phyloP scores from a whole-genome alignment of 2,888 invertebrate species.

The Clostera curtula region DNA sequence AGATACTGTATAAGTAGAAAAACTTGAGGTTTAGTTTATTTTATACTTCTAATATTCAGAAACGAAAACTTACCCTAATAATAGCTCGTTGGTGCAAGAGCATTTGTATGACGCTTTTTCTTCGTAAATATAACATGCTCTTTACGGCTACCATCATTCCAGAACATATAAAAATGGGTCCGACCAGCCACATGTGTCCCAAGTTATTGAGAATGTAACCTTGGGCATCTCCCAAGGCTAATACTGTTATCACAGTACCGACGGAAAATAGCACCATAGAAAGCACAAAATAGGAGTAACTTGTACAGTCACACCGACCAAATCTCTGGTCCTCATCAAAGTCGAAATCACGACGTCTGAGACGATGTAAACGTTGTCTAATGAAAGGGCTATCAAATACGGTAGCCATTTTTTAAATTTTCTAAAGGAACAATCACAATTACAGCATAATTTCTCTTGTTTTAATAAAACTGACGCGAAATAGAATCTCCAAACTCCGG shows the following conservation, averaged over 20 bases:
- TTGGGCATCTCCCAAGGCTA: constrained; percentile 77
- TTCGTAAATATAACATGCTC: constrained; percentile 77
- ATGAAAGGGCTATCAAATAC: constrained; percentile 77
- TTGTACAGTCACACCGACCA: constrained; percentile 79
- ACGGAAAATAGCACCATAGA: constrained; percentile 78
- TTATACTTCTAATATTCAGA: constrained; percentile 1
- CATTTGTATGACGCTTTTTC: constrained; percentile 80
- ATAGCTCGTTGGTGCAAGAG: constrained; percentile 77
- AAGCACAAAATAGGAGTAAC: constrained; percentile 78
- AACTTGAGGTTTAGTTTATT: too few species aligned
- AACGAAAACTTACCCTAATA: constrained; percentile 66
- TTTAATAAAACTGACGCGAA: too few species aligned
- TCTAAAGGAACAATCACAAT: constrained; percentile 15
- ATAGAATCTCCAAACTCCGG: too few species aligned
- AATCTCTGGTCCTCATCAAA: constrained; percentile 77
- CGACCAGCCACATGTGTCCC: constrained; percentile 81
- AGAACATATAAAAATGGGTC: constrained; percentile 79
- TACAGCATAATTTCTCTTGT: background rate
- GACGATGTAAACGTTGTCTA: constrained; percentile 75
- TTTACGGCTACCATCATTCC: constrained; percentile 81
- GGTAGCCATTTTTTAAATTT: constrained; percentile 72
- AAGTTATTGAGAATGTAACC: constrained; percentile 76
- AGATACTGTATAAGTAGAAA: too few species aligned
- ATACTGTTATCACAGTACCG: constrained; percentile 77
- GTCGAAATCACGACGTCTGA: constrained; percentile 74